phyloP scores from a whole-genome alignment of 2,113 vertebrate genomes.

The Platycercus adscitus region DNA sequence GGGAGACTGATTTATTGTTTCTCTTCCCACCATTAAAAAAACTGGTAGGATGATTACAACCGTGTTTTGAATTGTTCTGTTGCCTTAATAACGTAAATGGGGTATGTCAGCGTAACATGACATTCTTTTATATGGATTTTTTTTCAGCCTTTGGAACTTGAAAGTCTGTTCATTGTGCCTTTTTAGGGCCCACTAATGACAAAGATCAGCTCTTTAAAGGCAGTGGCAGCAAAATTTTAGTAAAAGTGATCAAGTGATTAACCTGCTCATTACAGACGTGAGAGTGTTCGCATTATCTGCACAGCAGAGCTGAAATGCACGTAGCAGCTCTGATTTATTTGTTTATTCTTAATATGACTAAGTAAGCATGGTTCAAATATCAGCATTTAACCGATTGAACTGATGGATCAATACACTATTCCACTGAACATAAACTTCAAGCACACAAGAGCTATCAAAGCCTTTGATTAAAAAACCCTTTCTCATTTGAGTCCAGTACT shows the following conservation, averaged over 20 bases:
- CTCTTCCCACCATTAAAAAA: neutral
- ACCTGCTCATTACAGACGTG: neutral
- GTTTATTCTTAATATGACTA: neutral
- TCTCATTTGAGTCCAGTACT: neutral
- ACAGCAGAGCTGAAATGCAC: neutral
- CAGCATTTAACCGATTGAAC: neutral
- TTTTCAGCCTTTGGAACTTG: neutral
- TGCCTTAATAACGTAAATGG: neutral
- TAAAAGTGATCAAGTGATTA: neutral
- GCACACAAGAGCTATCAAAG: neutral
- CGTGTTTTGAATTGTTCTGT: neutral
- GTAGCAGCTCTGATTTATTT: neutral
- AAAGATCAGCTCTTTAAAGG: neutral
- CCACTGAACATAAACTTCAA: neutral
- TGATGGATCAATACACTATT: neutral
- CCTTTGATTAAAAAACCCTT: neutral
- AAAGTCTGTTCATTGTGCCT: neutral
- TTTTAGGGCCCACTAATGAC: neutral
- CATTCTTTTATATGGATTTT: neutral
- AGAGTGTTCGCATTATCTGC: neutral
- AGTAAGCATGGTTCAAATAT: neutral
- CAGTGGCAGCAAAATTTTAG: conserved; percentile 17
- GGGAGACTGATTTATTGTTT: neutral
- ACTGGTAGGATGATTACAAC: neutral
- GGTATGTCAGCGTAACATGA: neutral